Evolutionary conservation across 2,113 vertebrate species (phyloP).

Genomic region (Catharus bicknelli): DNA sequence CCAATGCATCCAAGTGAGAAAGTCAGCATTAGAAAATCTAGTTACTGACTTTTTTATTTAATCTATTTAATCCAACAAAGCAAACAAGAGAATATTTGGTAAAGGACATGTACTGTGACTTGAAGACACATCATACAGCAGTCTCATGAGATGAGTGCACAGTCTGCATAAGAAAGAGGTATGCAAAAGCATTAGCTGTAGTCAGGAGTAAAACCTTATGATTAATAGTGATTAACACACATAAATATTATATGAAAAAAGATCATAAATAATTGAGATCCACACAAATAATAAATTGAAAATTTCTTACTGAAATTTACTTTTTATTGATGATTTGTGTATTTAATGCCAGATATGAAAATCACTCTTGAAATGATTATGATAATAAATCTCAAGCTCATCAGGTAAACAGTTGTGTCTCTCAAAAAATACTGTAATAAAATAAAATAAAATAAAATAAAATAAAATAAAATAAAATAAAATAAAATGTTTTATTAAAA

Average conservation of each 20-base stretch:
- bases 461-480: background rate
- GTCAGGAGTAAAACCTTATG: background rate
- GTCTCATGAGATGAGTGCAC: background rate
- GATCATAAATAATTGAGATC: background rate
- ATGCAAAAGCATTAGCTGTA: background rate
- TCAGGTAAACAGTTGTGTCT: background rate
- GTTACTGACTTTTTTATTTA: background rate
- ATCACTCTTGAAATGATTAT: background rate
- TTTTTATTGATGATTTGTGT: background rate
- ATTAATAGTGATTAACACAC: background rate
- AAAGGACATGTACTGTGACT: background rate
- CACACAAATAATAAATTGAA: background rate
- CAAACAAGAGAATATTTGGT: background rate
- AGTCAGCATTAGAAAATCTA: background rate
- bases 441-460: background rate
- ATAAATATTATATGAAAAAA: conserved; percentile 17
- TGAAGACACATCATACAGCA: background rate
- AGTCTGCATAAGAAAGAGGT: background rate
- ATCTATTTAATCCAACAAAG: background rate
- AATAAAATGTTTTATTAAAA: background rate
- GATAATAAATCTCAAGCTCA: background rate
- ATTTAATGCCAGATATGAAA: background rate
- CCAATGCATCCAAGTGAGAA: background rate
- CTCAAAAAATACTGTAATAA: background rate
- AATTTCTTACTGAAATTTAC: background rate